Evolutionary conservation across 2,888 invertebrate species (phyloP).

Genomic region (Barypeithes pellucidus): DNA sequence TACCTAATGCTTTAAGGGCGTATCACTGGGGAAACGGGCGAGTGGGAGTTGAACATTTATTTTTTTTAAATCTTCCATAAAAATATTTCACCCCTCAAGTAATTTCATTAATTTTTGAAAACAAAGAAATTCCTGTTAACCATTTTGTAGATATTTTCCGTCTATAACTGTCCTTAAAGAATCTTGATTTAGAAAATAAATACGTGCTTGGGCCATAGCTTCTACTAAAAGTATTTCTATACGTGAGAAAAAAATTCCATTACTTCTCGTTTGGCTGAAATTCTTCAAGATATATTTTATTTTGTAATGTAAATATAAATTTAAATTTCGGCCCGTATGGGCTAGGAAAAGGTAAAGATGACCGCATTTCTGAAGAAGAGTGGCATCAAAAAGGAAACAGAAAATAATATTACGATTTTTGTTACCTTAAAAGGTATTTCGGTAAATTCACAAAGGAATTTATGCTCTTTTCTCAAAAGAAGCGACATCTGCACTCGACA

Average conservation of each 20-base stretch:
- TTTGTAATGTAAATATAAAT: not conserved
- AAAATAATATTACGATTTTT: constrained; percentile 28
- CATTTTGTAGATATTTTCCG: no score
- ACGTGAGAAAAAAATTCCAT: not conserved
- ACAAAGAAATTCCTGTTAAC: no score
- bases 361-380: constrained; percentile 12
- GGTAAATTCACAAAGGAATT: constrained; percentile 27
- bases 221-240: no score
- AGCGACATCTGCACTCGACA: constrained; percentile 26
- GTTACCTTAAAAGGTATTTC: constrained; percentile 31
- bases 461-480: constrained; percentile 17
- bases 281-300: not conserved
- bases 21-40: no score
- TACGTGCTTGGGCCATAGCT: no score
- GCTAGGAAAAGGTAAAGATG: constrained; percentile 9
- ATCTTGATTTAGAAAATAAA: no score
- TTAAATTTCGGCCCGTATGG: constrained; percentile 7
- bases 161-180: no score
- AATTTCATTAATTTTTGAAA: no score
- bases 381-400: constrained; percentile 30
- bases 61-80: no score
- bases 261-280: not conserved
- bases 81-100: no score
- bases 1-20: no score
- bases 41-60: no score